Conservation (phyloP, 2,113 vertebrate species). For the Megaleporinus macrocephalus region DNA sequence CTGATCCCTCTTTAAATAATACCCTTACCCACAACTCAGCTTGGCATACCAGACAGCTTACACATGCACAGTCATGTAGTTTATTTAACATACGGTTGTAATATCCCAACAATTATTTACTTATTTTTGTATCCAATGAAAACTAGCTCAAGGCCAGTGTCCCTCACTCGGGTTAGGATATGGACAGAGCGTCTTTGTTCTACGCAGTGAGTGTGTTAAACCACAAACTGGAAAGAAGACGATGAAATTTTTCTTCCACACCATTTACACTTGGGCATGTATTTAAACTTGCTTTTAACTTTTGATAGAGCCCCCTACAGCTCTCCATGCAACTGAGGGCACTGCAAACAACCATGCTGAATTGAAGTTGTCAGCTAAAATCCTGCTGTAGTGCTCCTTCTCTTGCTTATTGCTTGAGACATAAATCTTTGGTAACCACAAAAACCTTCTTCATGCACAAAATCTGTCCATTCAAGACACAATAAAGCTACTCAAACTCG, state of each 20-base stretch:
- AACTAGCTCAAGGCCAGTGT: not conserved
- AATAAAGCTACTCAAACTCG: too few species aligned
- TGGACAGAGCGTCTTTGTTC: conserved; percentile 22
- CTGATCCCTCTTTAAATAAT: conserved; percentile 23
- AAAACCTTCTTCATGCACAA: too few species aligned
- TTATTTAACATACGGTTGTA: conserved; percentile 34
- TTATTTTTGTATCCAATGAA: conserved; percentile 8
- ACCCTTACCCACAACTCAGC: conserved; percentile 28
- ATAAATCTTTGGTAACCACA: not conserved
- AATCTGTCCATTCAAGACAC: too few species aligned
- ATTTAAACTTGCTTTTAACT: not conserved
- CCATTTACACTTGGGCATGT: not conserved
- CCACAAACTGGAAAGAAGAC: conserved; percentile 17
- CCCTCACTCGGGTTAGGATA: not conserved
- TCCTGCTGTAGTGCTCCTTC: not conserved
- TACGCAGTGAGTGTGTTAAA: conserved; percentile 26
- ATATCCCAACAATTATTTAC: conserved; percentile 33
- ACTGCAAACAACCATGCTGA: not conserved
- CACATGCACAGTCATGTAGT: conserved; percentile 17
- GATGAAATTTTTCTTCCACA: not conserved
- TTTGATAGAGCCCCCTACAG: not conserved
- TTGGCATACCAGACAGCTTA: conserved; percentile 29
- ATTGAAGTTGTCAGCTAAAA: not conserved
- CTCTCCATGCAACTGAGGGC: not conserved
- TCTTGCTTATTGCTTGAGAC: not conserved